phyloP scores from a whole-genome alignment of 2,797 vertebrate genomes.

The Botia almorhae region DNA sequence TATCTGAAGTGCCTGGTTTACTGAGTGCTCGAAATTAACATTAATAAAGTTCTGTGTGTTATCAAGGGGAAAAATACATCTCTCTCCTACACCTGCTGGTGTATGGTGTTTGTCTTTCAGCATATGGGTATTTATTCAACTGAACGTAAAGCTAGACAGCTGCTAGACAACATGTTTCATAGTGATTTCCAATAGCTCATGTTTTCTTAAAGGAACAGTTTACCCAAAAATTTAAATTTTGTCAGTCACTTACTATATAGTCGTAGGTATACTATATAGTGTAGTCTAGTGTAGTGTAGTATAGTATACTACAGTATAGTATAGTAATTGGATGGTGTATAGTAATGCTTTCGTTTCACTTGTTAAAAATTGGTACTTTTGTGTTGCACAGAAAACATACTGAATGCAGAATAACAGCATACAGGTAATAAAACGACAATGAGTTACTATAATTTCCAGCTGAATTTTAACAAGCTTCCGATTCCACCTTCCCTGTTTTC shows the following conservation, averaged over 20 bases:
- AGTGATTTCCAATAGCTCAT: too few relatives aligned
- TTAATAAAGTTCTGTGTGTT: conserved; percentile 68
- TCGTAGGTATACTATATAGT: too few relatives aligned
- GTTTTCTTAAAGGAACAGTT: too few relatives aligned
- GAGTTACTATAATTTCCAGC: background rate
- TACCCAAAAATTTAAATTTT: too few relatives aligned
- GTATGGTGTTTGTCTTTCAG: background rate
- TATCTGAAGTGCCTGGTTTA: conserved; percentile 66
- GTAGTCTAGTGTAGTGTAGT: too few relatives aligned
- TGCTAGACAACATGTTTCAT: too few relatives aligned
- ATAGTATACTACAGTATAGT: too few relatives aligned
- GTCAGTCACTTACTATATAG: too few relatives aligned
- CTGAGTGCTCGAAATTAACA: conserved; percentile 69
- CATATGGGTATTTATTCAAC: background rate
- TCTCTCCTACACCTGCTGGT: background rate
- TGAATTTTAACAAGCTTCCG: background rate
- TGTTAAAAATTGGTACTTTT: too few relatives aligned
- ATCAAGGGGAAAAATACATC: conserved; percentile 49
- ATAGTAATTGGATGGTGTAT: too few relatives aligned
- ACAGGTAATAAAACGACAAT: background rate
- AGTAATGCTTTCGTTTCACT: too few relatives aligned
- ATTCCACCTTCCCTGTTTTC: background rate
- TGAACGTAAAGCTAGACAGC: background rate
- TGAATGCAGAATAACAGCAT: background rate
- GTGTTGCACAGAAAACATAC: background rate